Percentiles rank a stretch among this genome's conserved stretches.
phyloP scores from a whole-genome alignment of 2,113 vertebrate genomes.

The Chionomys nivalis region DNA sequence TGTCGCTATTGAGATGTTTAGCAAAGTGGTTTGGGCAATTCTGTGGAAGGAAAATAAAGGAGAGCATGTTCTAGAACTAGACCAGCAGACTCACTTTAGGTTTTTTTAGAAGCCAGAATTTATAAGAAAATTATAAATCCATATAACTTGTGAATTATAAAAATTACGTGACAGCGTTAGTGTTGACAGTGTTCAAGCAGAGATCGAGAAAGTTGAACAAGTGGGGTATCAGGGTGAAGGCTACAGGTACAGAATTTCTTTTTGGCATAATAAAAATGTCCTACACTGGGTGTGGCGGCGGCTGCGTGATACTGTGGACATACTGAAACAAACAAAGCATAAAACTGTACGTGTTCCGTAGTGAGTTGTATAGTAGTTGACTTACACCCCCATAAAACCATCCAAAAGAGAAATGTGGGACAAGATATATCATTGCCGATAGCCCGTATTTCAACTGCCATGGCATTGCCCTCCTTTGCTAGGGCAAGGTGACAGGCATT shows the following conservation, averaged over 20 bases:
- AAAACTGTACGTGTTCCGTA: not conserved
- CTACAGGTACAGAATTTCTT: not conserved
- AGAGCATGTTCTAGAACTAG: not conserved
- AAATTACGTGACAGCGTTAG: not conserved
- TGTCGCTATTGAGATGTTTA: too few relatives aligned
- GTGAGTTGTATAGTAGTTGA: not conserved
- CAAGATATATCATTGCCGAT: not conserved
- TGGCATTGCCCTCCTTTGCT: not conserved
- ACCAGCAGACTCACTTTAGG: not conserved
- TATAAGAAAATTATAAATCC: constrained; percentile 5
- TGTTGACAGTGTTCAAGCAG: not conserved
- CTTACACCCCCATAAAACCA: not conserved
- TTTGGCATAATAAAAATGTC: not conserved
- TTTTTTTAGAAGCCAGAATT: constrained; percentile 18
- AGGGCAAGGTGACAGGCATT: not conserved
- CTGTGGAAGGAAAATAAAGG: too few relatives aligned
- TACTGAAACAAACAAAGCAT: not conserved
- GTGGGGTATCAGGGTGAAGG: not conserved
- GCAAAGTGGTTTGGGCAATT: too few relatives aligned
- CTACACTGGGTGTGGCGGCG: too few relatives aligned
- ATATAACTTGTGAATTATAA: not conserved
- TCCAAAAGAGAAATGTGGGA: not conserved
- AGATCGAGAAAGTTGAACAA: not conserved
- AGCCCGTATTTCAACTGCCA: not conserved
- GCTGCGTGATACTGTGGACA: not conserved